Evolutionary conservation across 2,797 vertebrate species (phyloP).

Genomic region (Notamacropus eugenii): DNA sequence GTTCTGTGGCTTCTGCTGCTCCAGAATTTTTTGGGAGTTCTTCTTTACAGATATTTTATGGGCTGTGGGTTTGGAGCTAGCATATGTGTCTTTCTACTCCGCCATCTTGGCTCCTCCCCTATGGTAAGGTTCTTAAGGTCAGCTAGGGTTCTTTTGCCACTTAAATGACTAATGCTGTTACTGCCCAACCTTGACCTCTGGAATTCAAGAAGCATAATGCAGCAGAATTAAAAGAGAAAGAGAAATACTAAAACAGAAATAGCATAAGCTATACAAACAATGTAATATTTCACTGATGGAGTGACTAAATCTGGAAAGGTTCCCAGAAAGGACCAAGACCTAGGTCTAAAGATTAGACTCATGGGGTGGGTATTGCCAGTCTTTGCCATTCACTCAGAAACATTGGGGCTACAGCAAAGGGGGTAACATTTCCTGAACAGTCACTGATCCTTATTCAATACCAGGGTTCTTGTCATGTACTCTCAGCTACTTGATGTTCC

Average conservation of each 20-base stretch:
- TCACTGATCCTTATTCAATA: not conserved
- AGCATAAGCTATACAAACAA: not conserved
- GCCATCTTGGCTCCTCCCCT: not conserved
- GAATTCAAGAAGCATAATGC: not conserved
- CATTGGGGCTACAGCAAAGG: not conserved
- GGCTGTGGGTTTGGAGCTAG: too few species aligned
- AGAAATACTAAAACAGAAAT: not conserved
- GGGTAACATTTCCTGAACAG: not conserved
- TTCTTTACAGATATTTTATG: too few species aligned
- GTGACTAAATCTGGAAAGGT: not conserved
- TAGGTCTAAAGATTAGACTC: not conserved
- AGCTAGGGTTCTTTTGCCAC: not conserved
- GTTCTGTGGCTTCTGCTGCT: too few species aligned
- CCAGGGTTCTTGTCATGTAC: not conserved
- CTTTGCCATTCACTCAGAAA: not conserved
- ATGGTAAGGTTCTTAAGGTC: not conserved
- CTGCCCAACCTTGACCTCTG: not conserved
- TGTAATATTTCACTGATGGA: not conserved
- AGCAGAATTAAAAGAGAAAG: not conserved
- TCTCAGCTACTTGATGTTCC: not conserved
- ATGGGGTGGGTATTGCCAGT: not conserved
- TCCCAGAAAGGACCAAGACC: not conserved
- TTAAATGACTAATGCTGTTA: not conserved
- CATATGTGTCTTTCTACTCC: too few species aligned
- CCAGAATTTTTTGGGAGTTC: too few species aligned